Evolutionary conservation across 2,113 vertebrate species (phyloP).

Genomic region (Telmatochromis bifrenatus): DNA sequence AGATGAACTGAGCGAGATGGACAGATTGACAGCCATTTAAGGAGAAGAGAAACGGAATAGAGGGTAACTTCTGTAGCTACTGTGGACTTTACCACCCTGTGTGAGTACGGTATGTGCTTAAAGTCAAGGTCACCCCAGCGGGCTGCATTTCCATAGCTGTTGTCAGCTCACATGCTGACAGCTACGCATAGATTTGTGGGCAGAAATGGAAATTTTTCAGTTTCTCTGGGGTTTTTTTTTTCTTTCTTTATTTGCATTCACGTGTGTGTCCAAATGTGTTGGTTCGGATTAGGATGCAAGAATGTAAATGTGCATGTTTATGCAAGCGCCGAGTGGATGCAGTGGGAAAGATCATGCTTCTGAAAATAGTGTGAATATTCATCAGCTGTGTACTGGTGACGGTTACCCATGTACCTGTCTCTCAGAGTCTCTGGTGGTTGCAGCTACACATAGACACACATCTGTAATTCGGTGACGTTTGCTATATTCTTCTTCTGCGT

Average conservation of each 20-base stretch:
- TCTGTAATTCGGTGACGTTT: not conserved
- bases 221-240: not conserved
- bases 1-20: not conserved
- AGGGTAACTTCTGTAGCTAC: not conserved
- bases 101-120: not conserved
- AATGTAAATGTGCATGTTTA: not conserved
- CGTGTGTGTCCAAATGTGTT: not conserved
- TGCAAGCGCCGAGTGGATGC: not conserved
- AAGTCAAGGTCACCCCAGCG: conserved; percentile 49
- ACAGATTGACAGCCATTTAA: not conserved
- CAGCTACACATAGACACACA: not conserved
- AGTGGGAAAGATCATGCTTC: not conserved
- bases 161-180: conserved; percentile 33
- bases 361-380: conserved; percentile 61
- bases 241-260: not conserved
- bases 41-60: not conserved
- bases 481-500: not conserved
- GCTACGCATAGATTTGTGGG: not conserved
- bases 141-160: not conserved
- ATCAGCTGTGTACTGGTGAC: conserved; percentile 47
- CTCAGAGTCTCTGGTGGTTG: conserved; percentile 39
- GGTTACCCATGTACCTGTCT: conserved; percentile 57
- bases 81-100: not conserved
- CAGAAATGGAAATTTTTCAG: not conserved
- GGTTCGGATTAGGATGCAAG: not conserved